Evolutionary conservation across 2,113 vertebrate genomes (phyloP).

Genomic region (Edolisoma coerulescens): DNA sequence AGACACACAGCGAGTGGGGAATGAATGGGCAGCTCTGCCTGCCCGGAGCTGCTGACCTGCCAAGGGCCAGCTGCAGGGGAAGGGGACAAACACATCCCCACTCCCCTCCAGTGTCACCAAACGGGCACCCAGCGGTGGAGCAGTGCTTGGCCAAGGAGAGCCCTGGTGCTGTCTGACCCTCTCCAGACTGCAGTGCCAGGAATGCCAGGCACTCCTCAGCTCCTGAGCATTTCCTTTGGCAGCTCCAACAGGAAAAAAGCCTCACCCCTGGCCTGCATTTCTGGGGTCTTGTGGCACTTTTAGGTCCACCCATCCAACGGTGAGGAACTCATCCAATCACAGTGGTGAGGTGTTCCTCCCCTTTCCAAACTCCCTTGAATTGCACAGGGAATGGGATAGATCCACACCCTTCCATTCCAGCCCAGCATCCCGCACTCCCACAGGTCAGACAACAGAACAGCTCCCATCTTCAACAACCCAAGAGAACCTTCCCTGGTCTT

Average conservation of each 20-base stretch:
- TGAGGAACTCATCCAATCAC: not conserved
- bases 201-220: not conserved
- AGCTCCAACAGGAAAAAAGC: not conserved
- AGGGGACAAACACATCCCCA: not conserved
- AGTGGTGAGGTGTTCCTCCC: not conserved
- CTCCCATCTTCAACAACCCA: not conserved
- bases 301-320: not conserved
- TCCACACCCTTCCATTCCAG: not conserved
- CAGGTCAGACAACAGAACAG: not conserved
- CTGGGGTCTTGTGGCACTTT: not conserved
- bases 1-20: slow-evolving; percentile 7
- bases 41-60: not conserved
- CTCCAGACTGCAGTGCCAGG: not conserved
- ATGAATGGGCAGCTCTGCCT: not conserved
- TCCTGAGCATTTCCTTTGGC: not conserved
- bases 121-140: not conserved
- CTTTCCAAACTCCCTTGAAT: not conserved
- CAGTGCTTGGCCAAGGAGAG: not conserved
- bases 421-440: not conserved
- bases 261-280: not conserved
- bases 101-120: not conserved
- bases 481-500: not conserved
- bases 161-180: not conserved
- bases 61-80: not conserved
- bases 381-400: not conserved